These are phyloP conservation scores for Myrmecobius fasciatus DNA, from an alignment of 2,113 vertebrate species.

Conservation along the genomic window DNA sequence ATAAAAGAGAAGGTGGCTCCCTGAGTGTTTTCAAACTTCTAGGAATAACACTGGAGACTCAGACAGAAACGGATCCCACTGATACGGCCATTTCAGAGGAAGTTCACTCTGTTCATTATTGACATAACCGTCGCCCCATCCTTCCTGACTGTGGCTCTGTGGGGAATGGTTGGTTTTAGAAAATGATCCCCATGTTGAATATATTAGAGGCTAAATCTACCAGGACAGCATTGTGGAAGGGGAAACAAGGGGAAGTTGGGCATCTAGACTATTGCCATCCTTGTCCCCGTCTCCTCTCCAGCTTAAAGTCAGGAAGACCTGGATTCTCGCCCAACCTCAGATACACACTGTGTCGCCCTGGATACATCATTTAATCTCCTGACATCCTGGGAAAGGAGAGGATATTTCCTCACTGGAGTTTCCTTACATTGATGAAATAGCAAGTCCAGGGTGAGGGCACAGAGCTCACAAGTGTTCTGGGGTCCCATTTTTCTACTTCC, in stretches of 20 bases:
- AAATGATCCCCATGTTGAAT: background rate
- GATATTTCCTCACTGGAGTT: background rate
- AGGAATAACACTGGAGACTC: background rate
- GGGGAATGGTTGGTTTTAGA: background rate
- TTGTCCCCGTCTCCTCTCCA: too few relatives aligned
- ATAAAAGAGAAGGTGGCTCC: background rate
- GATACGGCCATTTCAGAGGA: background rate
- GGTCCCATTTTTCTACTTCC: background rate
- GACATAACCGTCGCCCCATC: background rate
- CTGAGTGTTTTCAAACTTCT: background rate
- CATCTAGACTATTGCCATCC: background rate
- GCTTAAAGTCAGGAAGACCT: background rate
- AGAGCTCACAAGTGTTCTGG: background rate
- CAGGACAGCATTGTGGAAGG: background rate
- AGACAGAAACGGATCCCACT: background rate
- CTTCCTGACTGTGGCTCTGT: background rate
- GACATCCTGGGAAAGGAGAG: background rate
- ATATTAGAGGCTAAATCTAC: background rate
- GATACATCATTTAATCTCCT: background rate
- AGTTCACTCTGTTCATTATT: background rate
- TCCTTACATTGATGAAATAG: background rate
- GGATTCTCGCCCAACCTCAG: background rate
- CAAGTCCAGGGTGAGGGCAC: background rate
- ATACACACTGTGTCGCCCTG: background rate
- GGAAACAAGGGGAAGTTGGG: background rate